These are phyloP conservation scores for Diaphora mendica DNA, from an alignment of 2,888 invertebrate species.

Conservation along the genomic window DNA sequence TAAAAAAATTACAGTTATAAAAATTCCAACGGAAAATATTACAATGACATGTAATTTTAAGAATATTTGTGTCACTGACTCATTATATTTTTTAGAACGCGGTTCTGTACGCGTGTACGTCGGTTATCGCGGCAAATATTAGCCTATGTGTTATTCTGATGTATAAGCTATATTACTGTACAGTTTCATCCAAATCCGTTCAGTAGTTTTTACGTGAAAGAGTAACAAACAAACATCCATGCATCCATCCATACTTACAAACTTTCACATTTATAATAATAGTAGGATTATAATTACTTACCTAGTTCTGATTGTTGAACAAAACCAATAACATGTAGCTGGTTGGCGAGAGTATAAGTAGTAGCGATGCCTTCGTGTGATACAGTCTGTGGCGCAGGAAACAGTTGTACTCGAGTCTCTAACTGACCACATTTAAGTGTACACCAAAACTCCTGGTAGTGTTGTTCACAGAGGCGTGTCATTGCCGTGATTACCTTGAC, in stretches of 20 bases:
- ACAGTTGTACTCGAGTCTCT: conserved; percentile 77
- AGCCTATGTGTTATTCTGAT: no score
- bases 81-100: background rate
- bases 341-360: conserved; percentile 88
- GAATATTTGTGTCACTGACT: background rate
- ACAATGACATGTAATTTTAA: background rate
- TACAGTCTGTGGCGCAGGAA: conserved; percentile 84
- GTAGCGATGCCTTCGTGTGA: conserved; percentile 88
- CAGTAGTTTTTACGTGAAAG: no score
- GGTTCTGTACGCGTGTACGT: no score
- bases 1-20: background rate
- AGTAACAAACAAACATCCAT: no score
- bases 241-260: no score
- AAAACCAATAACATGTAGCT: conserved; percentile 95
- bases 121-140: no score
- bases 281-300: conserved; percentile 26
- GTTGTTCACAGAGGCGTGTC: conserved; percentile 77
- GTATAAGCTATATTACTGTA: no score
- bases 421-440: conserved; percentile 80
- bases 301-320: conserved; percentile 94
- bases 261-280: no score
- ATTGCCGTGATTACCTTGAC: conserved; percentile 70
- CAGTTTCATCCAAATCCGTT: no score
- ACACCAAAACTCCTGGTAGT: conserved; percentile 81
- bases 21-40: background rate